phyloP scores from a whole-genome alignment of 1,140 invertebrate genomes.

The Antheraea mylitta region DNA sequence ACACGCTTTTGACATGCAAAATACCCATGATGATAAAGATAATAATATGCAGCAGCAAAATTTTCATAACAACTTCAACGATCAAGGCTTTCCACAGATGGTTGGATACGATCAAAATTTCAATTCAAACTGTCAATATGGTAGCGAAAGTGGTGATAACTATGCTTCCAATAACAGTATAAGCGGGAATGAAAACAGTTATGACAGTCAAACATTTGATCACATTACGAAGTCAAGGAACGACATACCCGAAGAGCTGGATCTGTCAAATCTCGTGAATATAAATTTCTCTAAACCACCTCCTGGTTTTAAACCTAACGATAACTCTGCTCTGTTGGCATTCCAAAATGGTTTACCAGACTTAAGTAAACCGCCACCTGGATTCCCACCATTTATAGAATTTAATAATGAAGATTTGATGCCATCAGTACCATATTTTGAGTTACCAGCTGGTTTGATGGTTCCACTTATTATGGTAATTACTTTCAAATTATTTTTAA shows the following conservation, averaged over 20 bases:
- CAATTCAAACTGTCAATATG: constrained; percentile 51
- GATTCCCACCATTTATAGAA: constrained; percentile 82
- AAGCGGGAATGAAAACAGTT: constrained; percentile 70
- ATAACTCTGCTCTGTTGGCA: constrained; percentile 48
- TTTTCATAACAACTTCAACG: constrained; percentile 59
- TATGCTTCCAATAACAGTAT: constrained; percentile 68
- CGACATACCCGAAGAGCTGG: constrained; percentile 52
- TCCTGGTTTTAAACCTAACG: constrained; percentile 76
- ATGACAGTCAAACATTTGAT: constrained; percentile 70
- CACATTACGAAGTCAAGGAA: constrained; percentile 56
- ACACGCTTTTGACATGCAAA: constrained; percentile 85
- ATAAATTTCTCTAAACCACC: constrained; percentile 80
- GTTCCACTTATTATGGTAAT: constrained; percentile 93
- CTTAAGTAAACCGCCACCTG: constrained; percentile 91
- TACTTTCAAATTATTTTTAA: background rate
- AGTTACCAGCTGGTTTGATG: constrained; percentile 97
- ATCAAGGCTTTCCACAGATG: constrained; percentile 57
- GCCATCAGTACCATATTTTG: constrained; percentile 96
- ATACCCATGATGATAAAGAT: constrained; percentile 54
- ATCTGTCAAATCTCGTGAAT: constrained; percentile 60
- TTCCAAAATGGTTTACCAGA: constrained; percentile 84
- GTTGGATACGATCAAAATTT: constrained; percentile 56
- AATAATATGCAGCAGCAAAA: constrained; percentile 49
- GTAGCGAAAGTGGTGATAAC: constrained; percentile 68
- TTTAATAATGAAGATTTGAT: constrained; percentile 85